Percentiles rank a stretch among this genome's conserved stretches.
Evolutionary conservation across 2,888 invertebrate genomes (phyloP).

Genomic region (Sericinus montela): DNA sequence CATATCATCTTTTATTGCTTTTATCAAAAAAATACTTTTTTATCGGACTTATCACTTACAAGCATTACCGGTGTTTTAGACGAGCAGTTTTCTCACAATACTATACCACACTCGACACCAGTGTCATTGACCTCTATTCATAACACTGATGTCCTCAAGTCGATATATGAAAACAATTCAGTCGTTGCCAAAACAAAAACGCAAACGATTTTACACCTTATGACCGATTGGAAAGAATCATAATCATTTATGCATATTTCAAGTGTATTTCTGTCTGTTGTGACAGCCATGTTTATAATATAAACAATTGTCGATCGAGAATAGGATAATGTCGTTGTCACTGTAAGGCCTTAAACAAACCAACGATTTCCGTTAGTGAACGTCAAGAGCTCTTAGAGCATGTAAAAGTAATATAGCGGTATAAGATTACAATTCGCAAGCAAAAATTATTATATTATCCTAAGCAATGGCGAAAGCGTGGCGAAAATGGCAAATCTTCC

Average conservation of each 20-base stretch:
- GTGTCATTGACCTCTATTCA: slow-evolving; percentile 63
- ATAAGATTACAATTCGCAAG: too few species aligned
- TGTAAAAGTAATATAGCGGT: background rate
- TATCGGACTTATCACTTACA: too few species aligned
- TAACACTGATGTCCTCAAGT: slow-evolving; percentile 53
- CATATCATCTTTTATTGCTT: too few species aligned
- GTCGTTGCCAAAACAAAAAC: slow-evolving; percentile 12
- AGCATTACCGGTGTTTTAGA: background rate
- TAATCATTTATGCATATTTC: background rate
- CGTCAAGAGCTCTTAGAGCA: slow-evolving; percentile 31
- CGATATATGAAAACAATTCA: slow-evolving; percentile 25
- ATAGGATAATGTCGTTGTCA: slow-evolving; percentile 71
- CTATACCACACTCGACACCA: slow-evolving; percentile 27
- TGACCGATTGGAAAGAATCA: slow-evolving; percentile 5
- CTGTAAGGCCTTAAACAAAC: slow-evolving; percentile 54
- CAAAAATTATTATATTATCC: too few species aligned
- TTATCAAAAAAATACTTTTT: too few species aligned
- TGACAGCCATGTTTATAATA: slow-evolving; percentile 56
- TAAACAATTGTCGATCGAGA: slow-evolving; percentile 66
- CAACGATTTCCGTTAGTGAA: slow-evolving; percentile 31
- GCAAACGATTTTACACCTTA: slow-evolving; percentile 21
- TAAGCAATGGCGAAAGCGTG: too few species aligned
- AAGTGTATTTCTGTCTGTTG: slow-evolving; percentile 29
- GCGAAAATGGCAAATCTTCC: too few species aligned
- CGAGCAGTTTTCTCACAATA: slow-evolving; percentile 35